Evolutionary conservation across 2,797 vertebrate genomes (phyloP).

Genomic region (Avahi laniger): DNA sequence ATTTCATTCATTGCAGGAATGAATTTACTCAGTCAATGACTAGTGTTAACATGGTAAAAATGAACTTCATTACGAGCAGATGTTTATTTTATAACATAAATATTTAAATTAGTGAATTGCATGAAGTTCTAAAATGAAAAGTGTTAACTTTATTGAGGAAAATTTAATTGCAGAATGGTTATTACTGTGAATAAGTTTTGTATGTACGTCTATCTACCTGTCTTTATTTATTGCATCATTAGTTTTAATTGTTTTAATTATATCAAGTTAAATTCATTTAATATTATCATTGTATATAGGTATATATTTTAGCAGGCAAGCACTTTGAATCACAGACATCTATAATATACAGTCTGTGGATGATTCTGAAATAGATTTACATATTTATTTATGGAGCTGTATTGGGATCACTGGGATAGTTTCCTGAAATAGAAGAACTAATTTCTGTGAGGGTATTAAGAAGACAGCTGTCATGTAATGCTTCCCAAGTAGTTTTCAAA

Average conservation of each 20-base stretch:
- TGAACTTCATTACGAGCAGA: constrained; percentile 43
- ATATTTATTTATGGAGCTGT: constrained; percentile 71
- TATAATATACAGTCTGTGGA: constrained; percentile 68
- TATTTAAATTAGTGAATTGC: constrained; percentile 60
- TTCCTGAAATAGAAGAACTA: constrained; percentile 75
- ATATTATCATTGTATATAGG: constrained; percentile 65
- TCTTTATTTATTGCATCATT: constrained; percentile 67
- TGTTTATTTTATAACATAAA: constrained; percentile 59
- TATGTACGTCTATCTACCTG: constrained; percentile 58
- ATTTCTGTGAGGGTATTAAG: constrained; percentile 69
- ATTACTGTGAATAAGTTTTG: constrained; percentile 53
- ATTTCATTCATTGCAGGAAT: neutral
- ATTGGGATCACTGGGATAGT: constrained; percentile 68
- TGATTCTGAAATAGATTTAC: constrained; percentile 74
- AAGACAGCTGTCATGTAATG: constrained; percentile 75
- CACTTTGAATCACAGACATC: constrained; percentile 59
- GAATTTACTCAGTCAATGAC: neutral
- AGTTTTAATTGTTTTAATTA: constrained; percentile 73
- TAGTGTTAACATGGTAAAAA: constrained; percentile 38
- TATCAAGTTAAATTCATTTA: constrained; percentile 58
- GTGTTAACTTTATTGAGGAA: constrained; percentile 62
- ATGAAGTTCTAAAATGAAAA: constrained; percentile 47
- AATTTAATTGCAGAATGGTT: constrained; percentile 56
- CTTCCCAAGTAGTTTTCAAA: constrained; percentile 71
- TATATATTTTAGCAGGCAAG: constrained; percentile 66